phyloP scores from a whole-genome alignment of 2,888 invertebrate species.

The Scrobipalpa costella region DNA sequence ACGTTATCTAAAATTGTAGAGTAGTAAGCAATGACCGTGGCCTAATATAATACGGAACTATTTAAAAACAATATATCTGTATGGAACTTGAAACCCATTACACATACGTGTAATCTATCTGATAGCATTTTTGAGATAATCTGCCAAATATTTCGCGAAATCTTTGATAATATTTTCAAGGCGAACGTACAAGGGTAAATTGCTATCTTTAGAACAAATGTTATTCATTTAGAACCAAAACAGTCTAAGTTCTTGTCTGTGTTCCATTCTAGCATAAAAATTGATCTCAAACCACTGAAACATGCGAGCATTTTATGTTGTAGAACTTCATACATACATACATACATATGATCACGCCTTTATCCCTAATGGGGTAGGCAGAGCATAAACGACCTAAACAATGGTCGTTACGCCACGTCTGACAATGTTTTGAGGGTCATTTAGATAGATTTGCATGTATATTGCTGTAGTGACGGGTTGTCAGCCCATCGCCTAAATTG shows the following conservation, averaged over 20 bases:
- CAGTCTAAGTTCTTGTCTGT: neutral
- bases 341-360: too few relatives aligned
- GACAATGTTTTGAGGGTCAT: too few relatives aligned
- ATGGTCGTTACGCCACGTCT: too few relatives aligned
- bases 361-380: too few relatives aligned
- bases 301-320: neutral
- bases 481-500: too few relatives aligned
- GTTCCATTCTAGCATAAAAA: slow-evolving; percentile 1
- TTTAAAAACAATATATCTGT: slow-evolving; percentile 1
- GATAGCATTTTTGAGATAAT: slow-evolving; percentile 2
- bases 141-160: slow-evolving; percentile 21
- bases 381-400: too few relatives aligned
- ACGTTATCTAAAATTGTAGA: slow-evolving; percentile 8
- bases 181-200: slow-evolving; percentile 23
- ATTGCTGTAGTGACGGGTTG: too few relatives aligned
- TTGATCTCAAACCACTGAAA: neutral
- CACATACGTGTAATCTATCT: neutral
- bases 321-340: too few relatives aligned
- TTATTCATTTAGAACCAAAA: neutral
- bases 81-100: neutral
- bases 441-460: too few relatives aligned
- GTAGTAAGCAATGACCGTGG: slow-evolving; percentile 14
- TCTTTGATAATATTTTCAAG: slow-evolving; percentile 22
- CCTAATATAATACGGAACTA: slow-evolving; percentile 11
- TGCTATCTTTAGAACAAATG: neutral